Evolutionary conservation across 92 coral and sea anemone species (phyloP).

Genomic region (Montipora capitata): DNA sequence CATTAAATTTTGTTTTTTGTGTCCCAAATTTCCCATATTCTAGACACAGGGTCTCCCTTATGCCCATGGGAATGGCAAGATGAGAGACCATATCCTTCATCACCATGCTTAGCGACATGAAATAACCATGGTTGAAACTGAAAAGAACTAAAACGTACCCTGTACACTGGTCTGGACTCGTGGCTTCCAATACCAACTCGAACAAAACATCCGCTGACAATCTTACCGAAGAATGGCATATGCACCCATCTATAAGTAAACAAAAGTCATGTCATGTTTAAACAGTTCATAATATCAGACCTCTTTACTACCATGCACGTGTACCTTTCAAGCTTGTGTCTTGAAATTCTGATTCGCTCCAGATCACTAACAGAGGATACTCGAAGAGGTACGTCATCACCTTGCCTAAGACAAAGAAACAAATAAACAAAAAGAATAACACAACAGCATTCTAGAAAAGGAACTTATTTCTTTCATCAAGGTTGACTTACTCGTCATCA

Average conservation of each 20-base stretch:
- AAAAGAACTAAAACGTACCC: conserved; percentile 64
- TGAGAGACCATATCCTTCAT: no score
- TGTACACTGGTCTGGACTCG: conserved; percentile 95
- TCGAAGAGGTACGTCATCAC: conserved; percentile 75
- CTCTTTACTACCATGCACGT: no score
- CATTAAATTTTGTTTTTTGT: no score
- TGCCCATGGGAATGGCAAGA: no score
- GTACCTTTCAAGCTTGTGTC: conserved; percentile 97
- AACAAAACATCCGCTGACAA: conserved; percentile 89
- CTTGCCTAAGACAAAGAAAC: conserved; percentile 18
- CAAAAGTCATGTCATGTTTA: no score
- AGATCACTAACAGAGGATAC: conserved; percentile 85
- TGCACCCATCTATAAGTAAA: conserved; percentile 90
- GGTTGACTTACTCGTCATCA: conserved; percentile 85
- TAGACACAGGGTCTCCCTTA: no score
- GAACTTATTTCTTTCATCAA: not conserved
- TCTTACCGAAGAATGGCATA: conserved; percentile 93
- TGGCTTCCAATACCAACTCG: conserved; percentile 97
- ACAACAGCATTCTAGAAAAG: no score
- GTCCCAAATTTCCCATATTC: no score
- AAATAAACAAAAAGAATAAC: not conserved
- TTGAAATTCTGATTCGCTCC: conserved; percentile 92
- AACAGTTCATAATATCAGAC: no score
- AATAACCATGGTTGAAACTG: not conserved
- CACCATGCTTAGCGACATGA: no score